Evolutionary conservation across 2,797 vertebrate species (phyloP), one percentile per base, ranked within the genome.

Genomic region (Acanthornis magna): DNA sequence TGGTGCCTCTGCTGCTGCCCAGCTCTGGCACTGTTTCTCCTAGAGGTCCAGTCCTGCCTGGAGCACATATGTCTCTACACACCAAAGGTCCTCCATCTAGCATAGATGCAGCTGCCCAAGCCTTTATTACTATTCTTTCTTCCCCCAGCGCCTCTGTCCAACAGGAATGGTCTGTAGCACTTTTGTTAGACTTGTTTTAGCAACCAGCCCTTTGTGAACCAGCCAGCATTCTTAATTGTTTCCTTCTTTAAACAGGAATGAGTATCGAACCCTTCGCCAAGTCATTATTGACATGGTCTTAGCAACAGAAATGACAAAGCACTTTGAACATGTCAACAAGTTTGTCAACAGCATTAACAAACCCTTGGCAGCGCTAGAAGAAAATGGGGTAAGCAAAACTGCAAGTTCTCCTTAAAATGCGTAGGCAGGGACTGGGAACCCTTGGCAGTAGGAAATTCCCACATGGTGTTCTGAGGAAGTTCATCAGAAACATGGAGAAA

Each of bases 341-440:
- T 99, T 99, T 97, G 98, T 99, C 97, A 99, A 99, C 98, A 99
- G 99, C 97, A 99, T 99, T 98, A 99, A 98, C 96, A 99, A 99
- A 96, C 99, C 99, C 7, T 97, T 99, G 98, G 98, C 98, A 73
- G 98, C 98, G 1, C 96, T 99, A 79, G 99, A 99, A 95, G 98
- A 98, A 96, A 98, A 98, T 5, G 98, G 97, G 99, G 99, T 99
- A 97, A 99, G 98, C 89, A 47, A 85, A 40, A 53, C 45, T 87
- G n/a, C 50, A 85, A 80, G 38, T 95, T 51, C 50, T 95, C 27
- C 74, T 79, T 91, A 58, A 81, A 87, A 93, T 80, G 32, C 62
- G 21, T 18, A 47, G 80, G 47, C 61, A 94, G 84, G 68, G 65
- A 13, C 45, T 68, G 63, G 85, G 83, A 76, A 38, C 40, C 12